A percentile compares a stretch with the other conserved stretches of the same genome.
Conservation (phyloP, 2,888 invertebrate species). For the Thyatira batis region DNA sequence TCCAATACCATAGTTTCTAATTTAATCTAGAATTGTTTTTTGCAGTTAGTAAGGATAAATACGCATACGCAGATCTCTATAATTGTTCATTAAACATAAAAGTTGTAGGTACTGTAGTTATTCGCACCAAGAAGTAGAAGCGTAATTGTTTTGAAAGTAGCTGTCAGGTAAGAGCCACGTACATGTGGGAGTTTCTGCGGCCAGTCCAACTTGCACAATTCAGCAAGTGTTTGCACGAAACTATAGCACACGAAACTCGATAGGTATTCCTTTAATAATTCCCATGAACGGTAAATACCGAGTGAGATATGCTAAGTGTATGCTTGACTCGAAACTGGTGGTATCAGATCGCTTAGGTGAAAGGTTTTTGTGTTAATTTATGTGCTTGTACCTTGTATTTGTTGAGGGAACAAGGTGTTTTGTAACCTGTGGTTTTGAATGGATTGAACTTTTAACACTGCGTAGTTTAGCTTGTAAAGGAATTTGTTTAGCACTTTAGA, state of each 20-base stretch:
- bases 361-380: constrained; percentile 53
- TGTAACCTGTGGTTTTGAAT: constrained; percentile 13
- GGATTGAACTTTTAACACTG: background rate
- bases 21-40: too few species aligned
- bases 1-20: too few species aligned
- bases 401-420: constrained; percentile 25
- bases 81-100: constrained; percentile 7
- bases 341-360: constrained; percentile 47
- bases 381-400: constrained; percentile 40
- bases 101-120: constrained; percentile 6
- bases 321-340: constrained; percentile 47
- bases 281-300: constrained; percentile 13
- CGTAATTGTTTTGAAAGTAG: constrained; percentile 65
- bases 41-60: too few species aligned
- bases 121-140: constrained; percentile 41
- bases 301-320: constrained; percentile 43
- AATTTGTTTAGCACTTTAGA: background rate
- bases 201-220: constrained; percentile 55
- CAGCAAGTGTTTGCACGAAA: constrained; percentile 60
- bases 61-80: too few species aligned
- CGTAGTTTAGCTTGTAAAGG: background rate
- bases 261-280: constrained; percentile 41
- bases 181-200: constrained; percentile 52
- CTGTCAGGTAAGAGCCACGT: constrained; percentile 52
- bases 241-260: constrained; percentile 39